Conservation (phyloP, 1,140 invertebrate species). For the Drosophila nasuta region DNA sequence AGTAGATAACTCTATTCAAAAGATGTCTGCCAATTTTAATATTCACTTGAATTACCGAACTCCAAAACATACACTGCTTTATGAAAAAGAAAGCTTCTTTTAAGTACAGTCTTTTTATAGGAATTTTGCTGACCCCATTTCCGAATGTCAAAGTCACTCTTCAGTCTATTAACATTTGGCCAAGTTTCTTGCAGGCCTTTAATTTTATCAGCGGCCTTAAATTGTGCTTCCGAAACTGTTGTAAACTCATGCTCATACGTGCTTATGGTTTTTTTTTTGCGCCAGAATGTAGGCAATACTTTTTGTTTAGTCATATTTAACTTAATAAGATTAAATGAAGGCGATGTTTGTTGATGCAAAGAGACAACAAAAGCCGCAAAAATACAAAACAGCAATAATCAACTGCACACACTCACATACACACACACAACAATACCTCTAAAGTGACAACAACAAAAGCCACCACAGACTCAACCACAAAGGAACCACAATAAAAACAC, state of each 20-base stretch:
- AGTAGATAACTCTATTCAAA: too few species aligned
- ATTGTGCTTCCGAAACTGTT: neutral
- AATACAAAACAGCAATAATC: slow-evolving; percentile 20
- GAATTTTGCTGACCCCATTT: neutral
- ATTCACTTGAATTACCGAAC: too few species aligned
- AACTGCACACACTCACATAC: neutral
- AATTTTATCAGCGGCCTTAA: slow-evolving; percentile 3
- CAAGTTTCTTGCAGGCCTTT: neutral
- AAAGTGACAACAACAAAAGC: neutral
- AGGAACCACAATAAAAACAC: slow-evolving; percentile 54
- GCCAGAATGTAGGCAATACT: slow-evolving; percentile 36
- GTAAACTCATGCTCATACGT: neutral
- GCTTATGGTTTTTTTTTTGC: neutral
- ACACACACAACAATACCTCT: neutral
- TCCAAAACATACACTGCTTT: too few species aligned
- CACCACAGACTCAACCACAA: slow-evolving; percentile 34
- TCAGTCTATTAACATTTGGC: neutral
- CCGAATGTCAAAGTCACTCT: neutral
- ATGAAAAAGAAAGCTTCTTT: neutral
- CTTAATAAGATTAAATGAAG: slow-evolving; percentile 21
- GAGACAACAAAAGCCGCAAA: slow-evolving; percentile 17
- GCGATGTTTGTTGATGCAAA: slow-evolving; percentile 17
- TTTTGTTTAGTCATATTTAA: slow-evolving; percentile 25
- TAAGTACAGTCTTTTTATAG: neutral
- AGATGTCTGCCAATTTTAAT: too few species aligned